phyloP scores from a whole-genome alignment of 2,888 invertebrate genomes.

The Ellobium chinense region DNA sequence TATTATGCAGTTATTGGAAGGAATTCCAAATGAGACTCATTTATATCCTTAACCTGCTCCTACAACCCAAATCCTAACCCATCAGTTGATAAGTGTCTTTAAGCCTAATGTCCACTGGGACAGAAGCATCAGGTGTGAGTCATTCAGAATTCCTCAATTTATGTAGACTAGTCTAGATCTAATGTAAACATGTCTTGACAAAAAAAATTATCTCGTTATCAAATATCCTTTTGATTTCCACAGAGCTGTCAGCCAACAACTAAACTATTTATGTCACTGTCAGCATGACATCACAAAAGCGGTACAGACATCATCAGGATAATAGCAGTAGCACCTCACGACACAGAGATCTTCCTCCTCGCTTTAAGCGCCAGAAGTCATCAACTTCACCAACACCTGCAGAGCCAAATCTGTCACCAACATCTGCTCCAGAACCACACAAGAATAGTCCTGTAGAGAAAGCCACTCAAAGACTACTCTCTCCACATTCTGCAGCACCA shows the following conservation, averaged over 20 bases:
- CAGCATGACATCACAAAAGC: constrained; percentile 41
- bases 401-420: not conserved
- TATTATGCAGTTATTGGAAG: no score
- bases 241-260: not conserved
- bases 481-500: not conserved
- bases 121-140: not conserved
- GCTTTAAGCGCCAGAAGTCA: constrained; percentile 45
- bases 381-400: constrained; percentile 27
- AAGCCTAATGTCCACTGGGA: no score
- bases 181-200: no score
- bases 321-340: constrained; percentile 5
- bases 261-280: no score
- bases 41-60: no score
- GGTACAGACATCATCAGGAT: constrained; percentile 37
- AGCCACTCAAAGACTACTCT: not conserved
- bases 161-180: not conserved
- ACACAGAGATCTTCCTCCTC: constrained; percentile 42
- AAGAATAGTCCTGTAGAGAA: not conserved
- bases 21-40: no score
- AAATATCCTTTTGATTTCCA: not conserved
- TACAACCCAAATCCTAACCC: no score
- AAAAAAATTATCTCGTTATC: not conserved
- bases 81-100: no score
- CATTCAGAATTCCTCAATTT: not conserved
- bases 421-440: not conserved